phyloP scores from a whole-genome alignment of 2,113 vertebrate genomes.

The Nycticorax nycticorax region DNA sequence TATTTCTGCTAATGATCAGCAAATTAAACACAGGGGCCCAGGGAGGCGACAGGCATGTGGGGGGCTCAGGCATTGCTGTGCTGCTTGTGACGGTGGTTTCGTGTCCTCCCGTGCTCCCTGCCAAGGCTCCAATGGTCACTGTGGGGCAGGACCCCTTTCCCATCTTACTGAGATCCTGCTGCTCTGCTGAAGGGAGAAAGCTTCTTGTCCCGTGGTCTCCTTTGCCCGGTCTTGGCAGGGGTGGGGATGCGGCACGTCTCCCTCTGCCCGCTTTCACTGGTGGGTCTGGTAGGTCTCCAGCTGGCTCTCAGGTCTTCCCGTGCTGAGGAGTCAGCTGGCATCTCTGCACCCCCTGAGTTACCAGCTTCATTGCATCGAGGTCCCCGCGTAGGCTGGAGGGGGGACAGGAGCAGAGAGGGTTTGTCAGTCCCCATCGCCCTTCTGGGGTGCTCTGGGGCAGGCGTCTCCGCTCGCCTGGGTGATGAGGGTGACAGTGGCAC shows the following conservation, averaged over 20 bases:
- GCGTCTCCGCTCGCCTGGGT: fast-evolving
- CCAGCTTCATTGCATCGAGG: not conserved
- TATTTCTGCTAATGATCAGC: slow-evolving; percentile 32
- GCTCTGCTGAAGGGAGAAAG: not conserved
- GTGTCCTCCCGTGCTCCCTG: not conserved
- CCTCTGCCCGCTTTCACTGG: not conserved
- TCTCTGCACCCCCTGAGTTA: not conserved
- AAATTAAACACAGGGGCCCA: not conserved
- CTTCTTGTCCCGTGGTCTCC: fast-evolving
- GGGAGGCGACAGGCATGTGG: not conserved
- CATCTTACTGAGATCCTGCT: not conserved
- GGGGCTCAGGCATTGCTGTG: not conserved
- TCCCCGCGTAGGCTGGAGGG: not conserved
- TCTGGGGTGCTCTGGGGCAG: not conserved
- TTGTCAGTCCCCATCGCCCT: not conserved
- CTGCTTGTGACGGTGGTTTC: not conserved
- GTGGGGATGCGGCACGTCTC: not conserved
- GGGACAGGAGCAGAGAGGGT: not conserved
- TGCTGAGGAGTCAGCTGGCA: not conserved
- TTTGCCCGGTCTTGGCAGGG: not conserved
- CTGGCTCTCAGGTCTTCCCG: not conserved
- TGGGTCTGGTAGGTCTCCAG: not conserved
- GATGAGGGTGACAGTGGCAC: not conserved
- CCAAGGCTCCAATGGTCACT: not conserved
- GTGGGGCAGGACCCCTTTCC: not conserved